phyloP scores from a whole-genome alignment of 1,140 invertebrate genomes.

The Brachystomella parvula region DNA sequence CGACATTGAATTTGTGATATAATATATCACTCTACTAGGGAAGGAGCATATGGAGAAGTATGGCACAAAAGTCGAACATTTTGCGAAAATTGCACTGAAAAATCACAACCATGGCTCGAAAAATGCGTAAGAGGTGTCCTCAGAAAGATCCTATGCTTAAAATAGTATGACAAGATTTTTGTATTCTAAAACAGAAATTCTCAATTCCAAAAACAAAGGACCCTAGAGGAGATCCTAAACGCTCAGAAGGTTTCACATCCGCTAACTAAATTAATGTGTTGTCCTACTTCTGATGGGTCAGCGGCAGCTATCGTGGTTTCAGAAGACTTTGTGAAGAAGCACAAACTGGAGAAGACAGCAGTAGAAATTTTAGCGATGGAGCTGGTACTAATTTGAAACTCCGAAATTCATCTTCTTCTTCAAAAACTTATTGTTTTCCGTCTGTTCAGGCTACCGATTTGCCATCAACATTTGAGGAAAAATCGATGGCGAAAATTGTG shows the following conservation, averaged over 20 bases:
- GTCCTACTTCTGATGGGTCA: constrained; percentile 92
- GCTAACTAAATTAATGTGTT: constrained; percentile 91
- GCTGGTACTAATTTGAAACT: constrained; percentile 51
- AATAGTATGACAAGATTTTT: background rate
- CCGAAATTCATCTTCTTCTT: background rate
- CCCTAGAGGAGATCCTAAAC: constrained; percentile 75
- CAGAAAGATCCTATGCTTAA: background rate
- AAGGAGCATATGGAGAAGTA: constrained; percentile 96
- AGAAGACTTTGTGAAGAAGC: constrained; percentile 76
- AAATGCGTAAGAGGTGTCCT: constrained; percentile 86
- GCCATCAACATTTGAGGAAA: constrained; percentile 70
- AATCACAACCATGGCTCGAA: constrained; percentile 95
- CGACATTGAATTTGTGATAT: too few species aligned
- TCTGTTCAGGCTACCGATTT: constrained; percentile 63
- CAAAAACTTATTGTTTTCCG: background rate
- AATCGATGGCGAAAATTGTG: constrained; percentile 81
- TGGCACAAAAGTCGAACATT: constrained; percentile 82
- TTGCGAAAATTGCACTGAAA: constrained; percentile 95
- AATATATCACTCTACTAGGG: too few species aligned
- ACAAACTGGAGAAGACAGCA: constrained; percentile 73
- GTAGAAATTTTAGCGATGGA: constrained; percentile 94
- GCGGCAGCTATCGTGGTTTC: constrained; percentile 84
- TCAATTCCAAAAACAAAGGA: constrained; percentile 84
- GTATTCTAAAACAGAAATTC: constrained; percentile 58
- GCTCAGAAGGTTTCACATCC: constrained; percentile 79